Conservation (phyloP, 2,888 invertebrate species). For the Archips xylosteana region DNA sequence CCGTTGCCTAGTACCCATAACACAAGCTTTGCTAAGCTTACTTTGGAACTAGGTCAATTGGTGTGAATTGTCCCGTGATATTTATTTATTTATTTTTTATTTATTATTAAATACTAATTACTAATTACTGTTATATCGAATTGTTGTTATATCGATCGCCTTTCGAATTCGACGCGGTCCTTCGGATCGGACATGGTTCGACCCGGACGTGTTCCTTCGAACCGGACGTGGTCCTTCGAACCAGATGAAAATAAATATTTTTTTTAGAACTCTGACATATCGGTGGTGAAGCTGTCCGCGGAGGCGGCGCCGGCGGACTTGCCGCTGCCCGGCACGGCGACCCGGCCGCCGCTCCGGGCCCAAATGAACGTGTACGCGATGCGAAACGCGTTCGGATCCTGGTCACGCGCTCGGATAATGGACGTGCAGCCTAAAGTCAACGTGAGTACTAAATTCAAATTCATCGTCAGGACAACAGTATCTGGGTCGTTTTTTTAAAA, state of each 20-base stretch:
- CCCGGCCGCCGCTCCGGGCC: slow-evolving; percentile 74
- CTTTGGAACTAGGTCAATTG: too few relatives aligned
- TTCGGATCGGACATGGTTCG: not conserved
- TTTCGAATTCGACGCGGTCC: too few relatives aligned
- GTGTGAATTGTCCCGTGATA: too few relatives aligned
- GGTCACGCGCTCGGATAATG: slow-evolving; percentile 86
- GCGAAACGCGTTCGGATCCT: slow-evolving; percentile 87
- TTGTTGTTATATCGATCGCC: too few relatives aligned
- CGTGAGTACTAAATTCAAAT: not conserved
- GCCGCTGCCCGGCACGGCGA: slow-evolving; percentile 84
- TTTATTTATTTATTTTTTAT: too few relatives aligned
- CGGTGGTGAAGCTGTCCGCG: slow-evolving; percentile 69
- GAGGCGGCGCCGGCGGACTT: slow-evolving; percentile 77
- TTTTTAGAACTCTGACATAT: slow-evolving; percentile 60
- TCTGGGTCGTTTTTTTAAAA: too few relatives aligned
- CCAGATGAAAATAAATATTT: not conserved
- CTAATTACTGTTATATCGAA: too few relatives aligned
- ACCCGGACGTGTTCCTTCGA: not conserved
- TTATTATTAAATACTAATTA: too few relatives aligned
- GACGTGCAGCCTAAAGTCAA: slow-evolving; percentile 68
- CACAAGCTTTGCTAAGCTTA: too few relatives aligned
- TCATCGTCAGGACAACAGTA: too few relatives aligned
- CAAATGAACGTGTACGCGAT: slow-evolving; percentile 86
- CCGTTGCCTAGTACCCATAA: too few relatives aligned
- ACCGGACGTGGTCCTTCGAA: not conserved